phyloP scores from a whole-genome alignment of 2,797 vertebrate genomes.

The Rhinichthys osculus region DNA sequence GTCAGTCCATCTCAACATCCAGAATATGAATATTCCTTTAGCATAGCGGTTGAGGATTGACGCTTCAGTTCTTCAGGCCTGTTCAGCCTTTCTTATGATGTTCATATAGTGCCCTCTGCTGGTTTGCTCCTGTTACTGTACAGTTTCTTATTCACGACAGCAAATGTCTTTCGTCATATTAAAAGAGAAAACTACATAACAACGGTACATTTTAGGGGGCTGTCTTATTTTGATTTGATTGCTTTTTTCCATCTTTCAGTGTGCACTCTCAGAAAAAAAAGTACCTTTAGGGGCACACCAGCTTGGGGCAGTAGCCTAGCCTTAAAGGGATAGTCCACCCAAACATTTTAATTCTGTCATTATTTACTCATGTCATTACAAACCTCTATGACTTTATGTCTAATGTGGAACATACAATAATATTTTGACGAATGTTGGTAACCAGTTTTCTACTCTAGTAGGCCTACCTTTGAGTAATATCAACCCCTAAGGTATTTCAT shows the following conservation, averaged over 20 bases:
- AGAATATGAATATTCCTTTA: neutral
- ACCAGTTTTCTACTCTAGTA: neutral
- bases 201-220: neutral
- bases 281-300: neutral
- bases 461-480: neutral
- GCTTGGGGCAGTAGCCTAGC: too few species aligned
- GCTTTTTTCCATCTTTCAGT: neutral
- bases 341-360: neutral
- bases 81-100: neutral
- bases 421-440: too few species aligned
- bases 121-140: neutral
- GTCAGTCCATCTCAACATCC: neutral
- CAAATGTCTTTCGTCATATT: neutral
- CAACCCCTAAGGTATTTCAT: neutral
- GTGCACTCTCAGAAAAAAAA: neutral
- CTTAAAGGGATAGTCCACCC: too few species aligned
- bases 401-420: neutral
- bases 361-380: neutral
- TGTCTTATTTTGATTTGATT: neutral
- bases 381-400: neutral
- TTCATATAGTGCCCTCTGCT: slow-evolving; percentile 50
- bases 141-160: neutral
- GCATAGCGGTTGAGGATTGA: neutral
- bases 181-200: neutral
- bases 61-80: neutral